A percentile compares a stretch with the other conserved stretches of the same genome.
Evolutionary conservation across 2,888 invertebrate species (phyloP).

Genomic region (Diarsia dahlii): DNA sequence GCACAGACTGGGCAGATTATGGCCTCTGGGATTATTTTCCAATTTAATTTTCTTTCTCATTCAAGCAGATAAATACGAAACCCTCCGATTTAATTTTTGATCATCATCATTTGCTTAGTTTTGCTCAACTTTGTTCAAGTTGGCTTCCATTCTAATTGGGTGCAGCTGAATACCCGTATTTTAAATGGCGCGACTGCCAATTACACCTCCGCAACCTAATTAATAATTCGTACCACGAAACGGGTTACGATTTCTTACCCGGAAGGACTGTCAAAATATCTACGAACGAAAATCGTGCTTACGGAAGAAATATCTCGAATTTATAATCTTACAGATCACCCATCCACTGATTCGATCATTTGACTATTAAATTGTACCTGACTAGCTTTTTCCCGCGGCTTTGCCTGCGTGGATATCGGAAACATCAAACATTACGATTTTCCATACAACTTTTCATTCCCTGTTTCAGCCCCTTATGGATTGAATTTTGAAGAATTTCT

Average conservation of each 20-base stretch:
- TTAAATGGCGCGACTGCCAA: not conserved
- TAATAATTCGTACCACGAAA: not conserved
- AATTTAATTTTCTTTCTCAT: not conserved
- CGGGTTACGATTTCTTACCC: not conserved
- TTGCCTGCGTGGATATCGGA: no score
- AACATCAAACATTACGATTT: no score
- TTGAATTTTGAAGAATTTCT: no score
- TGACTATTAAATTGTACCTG: not conserved
- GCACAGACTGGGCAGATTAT: not conserved
- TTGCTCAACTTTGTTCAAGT: not conserved
- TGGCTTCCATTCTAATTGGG: not conserved
- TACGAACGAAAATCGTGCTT: not conserved
- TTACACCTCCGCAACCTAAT: not conserved
- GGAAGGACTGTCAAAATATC: not conserved
- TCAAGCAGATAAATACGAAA: not conserved
- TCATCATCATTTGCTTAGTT: not conserved
- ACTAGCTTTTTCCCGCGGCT: no score
- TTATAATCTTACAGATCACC: not conserved
- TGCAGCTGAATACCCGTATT: not conserved
- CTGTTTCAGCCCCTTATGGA: no score
- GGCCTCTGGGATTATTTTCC: not conserved
- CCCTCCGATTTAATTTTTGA: not conserved
- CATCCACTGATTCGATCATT: not conserved
- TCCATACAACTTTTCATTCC: no score
- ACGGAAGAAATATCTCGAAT: not conserved